Evolutionary conservation across 2,113 vertebrate genomes (phyloP).

Genomic region (Trogon melanurus): DNA sequence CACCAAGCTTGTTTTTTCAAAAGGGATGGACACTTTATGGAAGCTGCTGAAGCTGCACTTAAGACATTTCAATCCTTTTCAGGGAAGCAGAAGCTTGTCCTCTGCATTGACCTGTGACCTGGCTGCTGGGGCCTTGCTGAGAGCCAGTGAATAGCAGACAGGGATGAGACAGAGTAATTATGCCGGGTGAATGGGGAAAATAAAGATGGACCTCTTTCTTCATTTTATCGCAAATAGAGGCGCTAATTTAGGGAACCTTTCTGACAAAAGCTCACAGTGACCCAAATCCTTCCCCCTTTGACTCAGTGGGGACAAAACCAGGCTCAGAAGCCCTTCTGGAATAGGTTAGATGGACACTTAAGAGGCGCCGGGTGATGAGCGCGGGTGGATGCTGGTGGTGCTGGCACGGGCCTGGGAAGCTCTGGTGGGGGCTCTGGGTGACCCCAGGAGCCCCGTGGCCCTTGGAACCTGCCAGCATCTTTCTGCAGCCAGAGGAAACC

Average conservation of each 20-base stretch:
- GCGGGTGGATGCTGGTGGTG: neutral
- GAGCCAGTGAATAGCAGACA: conserved; percentile 28
- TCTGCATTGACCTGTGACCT: neutral
- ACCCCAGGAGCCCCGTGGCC: neutral
- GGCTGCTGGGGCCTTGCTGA: neutral
- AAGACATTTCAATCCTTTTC: conserved; percentile 11
- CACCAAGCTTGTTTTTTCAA: neutral
- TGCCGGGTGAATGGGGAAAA: neutral
- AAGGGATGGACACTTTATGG: neutral
- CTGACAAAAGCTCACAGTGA: conserved; percentile 17
- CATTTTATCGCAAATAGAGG: conserved; percentile 1
- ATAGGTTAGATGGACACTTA: neutral
- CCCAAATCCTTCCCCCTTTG: conserved; percentile 2
- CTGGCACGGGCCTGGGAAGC: neutral
- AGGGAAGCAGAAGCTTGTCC: neutral
- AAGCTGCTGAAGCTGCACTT: neutral
- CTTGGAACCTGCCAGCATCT: neutral
- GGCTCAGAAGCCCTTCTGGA: neutral
- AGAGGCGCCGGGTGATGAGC: neutral
- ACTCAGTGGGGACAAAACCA: neutral
- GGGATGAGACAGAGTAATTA: conserved; percentile 11
- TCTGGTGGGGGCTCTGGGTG: neutral
- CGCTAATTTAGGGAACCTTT: conserved; percentile 33
- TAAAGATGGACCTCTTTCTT: conserved; percentile 22
- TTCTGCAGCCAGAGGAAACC: neutral